phyloP scores from a whole-genome alignment of 2,797 vertebrate genomes.

The Neoniphon sammara region DNA sequence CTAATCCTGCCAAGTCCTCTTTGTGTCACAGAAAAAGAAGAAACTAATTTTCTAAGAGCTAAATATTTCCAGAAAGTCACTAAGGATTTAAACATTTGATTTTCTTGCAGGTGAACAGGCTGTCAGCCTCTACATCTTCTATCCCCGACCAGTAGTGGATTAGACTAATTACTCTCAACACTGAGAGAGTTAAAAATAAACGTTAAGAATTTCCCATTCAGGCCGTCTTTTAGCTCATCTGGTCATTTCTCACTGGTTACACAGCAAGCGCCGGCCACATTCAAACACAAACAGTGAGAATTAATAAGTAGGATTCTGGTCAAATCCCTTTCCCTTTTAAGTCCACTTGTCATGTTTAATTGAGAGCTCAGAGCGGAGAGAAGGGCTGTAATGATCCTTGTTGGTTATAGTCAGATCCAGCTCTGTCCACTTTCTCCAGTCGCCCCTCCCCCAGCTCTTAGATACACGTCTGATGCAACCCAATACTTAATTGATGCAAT shows the following conservation, averaged over 20 bases:
- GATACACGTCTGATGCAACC: constrained; percentile 34
- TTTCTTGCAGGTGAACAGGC: not conserved
- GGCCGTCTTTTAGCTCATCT: too few relatives aligned
- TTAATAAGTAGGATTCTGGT: not conserved
- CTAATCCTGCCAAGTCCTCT: not conserved
- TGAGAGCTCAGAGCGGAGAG: constrained; percentile 25
- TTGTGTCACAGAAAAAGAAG: not conserved
- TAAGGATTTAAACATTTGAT: not conserved
- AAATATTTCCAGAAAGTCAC: not conserved
- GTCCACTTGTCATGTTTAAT: constrained; percentile 61
- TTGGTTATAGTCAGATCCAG: too few relatives aligned
- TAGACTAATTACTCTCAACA: not conserved
- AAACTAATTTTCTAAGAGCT: not conserved
- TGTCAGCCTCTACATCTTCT: not conserved
- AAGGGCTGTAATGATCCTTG: too few relatives aligned
- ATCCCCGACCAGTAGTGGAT: not conserved
- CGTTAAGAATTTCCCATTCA: not conserved
- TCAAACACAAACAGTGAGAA: not conserved
- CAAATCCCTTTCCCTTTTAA: constrained; percentile 35
- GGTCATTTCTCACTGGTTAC: not conserved
- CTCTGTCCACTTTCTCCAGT: too few relatives aligned
- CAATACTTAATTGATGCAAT: constrained; percentile 50
- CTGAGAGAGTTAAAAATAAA: not conserved
- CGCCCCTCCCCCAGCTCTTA: not conserved
- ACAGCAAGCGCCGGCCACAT: not conserved